These are phyloP conservation scores for Dasyornis broadbenti DNA, from an alignment of 2,113 vertebrate species.

Conservation along the genomic window DNA sequence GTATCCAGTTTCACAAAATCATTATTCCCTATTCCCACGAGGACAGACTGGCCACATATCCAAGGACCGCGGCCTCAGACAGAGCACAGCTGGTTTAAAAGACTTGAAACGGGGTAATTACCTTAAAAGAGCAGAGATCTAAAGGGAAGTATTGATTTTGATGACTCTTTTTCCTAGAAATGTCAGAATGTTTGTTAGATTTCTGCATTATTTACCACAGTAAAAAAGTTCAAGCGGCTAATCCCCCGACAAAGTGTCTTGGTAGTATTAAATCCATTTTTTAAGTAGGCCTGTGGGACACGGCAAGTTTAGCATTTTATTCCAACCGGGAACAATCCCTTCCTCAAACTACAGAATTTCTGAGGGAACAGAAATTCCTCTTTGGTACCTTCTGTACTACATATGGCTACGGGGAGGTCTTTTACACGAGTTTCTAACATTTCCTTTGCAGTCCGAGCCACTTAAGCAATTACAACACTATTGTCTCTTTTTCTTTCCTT, in stretches of 20 bases:
- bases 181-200: not conserved
- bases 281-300: not conserved
- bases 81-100: not conserved
- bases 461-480: not conserved
- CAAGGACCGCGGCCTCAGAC: not conserved
- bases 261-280: not conserved
- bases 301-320: not conserved
- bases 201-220: constrained; percentile 1
- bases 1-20: constrained; percentile 27
- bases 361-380: not conserved
- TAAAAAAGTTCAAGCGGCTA: not conserved
- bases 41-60: not conserved
- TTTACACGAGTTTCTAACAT: not conserved
- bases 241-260: not conserved
- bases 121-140: not conserved
- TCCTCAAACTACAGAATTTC: not conserved
- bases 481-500: not conserved
- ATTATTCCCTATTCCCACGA: not conserved
- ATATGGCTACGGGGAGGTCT: not conserved
- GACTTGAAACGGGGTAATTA: not conserved
- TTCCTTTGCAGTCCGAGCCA: not conserved
- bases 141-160: not conserved
- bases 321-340: not conserved
- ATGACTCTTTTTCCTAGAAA: not conserved
- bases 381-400: not conserved